Evolutionary conservation across 2,113 vertebrate genomes (phyloP).

Genomic region (Antechinus stuartii): DNA sequence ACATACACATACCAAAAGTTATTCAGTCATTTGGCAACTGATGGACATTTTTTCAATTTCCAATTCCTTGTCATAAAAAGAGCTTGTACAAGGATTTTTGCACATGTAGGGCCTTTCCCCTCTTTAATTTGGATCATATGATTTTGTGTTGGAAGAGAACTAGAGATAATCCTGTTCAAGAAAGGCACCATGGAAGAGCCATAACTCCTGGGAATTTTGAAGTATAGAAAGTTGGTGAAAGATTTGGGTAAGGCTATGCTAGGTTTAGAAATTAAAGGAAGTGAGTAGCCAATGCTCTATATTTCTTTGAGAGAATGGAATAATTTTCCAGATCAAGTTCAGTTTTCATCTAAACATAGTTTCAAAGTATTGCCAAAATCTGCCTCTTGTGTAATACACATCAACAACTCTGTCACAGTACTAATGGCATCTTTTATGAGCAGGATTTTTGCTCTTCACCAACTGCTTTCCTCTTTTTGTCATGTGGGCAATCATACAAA

Average conservation of each 20-base stretch:
- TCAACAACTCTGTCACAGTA: slow-evolving; percentile 26
- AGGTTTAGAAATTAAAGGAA: slow-evolving; percentile 15
- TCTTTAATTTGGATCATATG: neutral
- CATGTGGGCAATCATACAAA: slow-evolving; percentile 30
- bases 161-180: neutral
- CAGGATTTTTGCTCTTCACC: slow-evolving; percentile 17
- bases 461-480: slow-evolving; percentile 28
- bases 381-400: neutral
- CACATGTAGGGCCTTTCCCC: too few relatives aligned
- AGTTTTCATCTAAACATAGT: slow-evolving; percentile 51
- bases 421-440: neutral
- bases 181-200: slow-evolving; percentile 35
- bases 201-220: slow-evolving; percentile 49
- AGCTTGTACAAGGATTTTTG: too few relatives aligned
- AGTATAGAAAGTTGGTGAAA: slow-evolving; percentile 34
- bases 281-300: neutral
- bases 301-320: slow-evolving; percentile 24
- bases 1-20: too few relatives aligned
- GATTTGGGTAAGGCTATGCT: slow-evolving; percentile 16
- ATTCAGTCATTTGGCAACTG: too few relatives aligned
- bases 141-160: neutral
- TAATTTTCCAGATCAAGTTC: slow-evolving; percentile 46
- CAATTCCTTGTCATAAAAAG: too few relatives aligned
- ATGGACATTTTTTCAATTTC: too few relatives aligned
- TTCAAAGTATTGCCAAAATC: slow-evolving; percentile 43